A percentile compares a stretch with the other conserved stretches of the same genome.
Evolutionary conservation across 2,113 vertebrate species (phyloP).

Genomic region (Oncorhynchus tshawytscha): DNA sequence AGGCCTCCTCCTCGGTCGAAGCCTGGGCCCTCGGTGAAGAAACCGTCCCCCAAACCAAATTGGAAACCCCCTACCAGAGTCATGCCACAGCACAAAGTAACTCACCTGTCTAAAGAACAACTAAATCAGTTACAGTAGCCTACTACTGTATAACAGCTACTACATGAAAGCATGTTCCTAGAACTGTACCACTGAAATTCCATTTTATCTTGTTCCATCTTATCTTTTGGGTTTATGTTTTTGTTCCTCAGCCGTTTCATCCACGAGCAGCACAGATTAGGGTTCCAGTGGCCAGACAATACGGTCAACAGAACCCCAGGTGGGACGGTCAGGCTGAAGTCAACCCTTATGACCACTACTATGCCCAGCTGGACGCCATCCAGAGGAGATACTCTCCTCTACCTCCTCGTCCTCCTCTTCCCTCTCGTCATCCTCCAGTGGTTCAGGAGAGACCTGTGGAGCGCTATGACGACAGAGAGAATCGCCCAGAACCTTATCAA

Average conservation of each 20-base stretch:
- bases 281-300: conserved; percentile 44
- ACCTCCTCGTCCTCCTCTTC: conserved; percentile 3
- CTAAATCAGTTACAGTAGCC: too few relatives aligned
- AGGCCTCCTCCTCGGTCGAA: conserved; percentile 46
- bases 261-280: conserved; percentile 51
- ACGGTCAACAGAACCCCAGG: conserved; percentile 62
- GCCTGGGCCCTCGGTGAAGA: conserved; percentile 45
- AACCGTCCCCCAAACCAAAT: conserved; percentile 47
- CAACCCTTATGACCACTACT: conserved; percentile 70
- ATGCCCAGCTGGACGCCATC: conserved; percentile 73
- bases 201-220: background rate
- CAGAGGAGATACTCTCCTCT: conserved; percentile 49
- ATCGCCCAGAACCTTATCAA: conserved; percentile 46
- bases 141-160: too few relatives aligned
- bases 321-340: conserved; percentile 56
- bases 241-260: conserved; percentile 27
- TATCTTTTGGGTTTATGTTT: background rate
- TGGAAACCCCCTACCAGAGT: conserved; percentile 61
- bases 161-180: too few relatives aligned
- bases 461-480: conserved; percentile 37
- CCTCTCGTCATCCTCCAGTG: conserved; percentile 12
- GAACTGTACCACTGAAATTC: too few relatives aligned
- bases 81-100: conserved; percentile 47
- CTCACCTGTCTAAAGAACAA: background rate
- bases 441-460: conserved; percentile 47